Percentiles rank a stretch among this genome's conserved stretches.
Conservation (phyloP, 2,888 invertebrate genomes). For the Mylabris sibirica region DNA sequence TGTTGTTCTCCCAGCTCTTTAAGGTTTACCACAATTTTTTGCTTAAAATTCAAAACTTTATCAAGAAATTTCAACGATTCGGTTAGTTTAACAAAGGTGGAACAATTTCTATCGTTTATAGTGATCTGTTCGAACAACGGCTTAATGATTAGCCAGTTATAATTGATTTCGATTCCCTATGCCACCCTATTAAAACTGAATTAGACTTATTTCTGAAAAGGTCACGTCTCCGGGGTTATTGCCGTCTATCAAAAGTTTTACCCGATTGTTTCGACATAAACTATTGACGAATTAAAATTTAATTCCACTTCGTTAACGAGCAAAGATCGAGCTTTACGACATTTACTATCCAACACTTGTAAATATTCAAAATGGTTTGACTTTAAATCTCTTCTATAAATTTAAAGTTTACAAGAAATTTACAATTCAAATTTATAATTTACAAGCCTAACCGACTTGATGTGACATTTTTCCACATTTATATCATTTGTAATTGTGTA, state of each 20-base stretch:
- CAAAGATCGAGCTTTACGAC: background rate
- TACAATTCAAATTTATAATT: background rate
- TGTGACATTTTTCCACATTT: background rate
- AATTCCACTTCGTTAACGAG: background rate
- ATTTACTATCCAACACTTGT: background rate
- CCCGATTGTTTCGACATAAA: background rate
- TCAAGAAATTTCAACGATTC: background rate
- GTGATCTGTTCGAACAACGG: background rate
- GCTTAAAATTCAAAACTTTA: background rate
- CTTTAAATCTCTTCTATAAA: background rate
- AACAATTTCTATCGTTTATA: background rate
- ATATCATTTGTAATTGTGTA: background rate
- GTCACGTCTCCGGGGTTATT: background rate
- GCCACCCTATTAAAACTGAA: background rate
- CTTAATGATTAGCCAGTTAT: background rate
- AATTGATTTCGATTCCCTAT: background rate
- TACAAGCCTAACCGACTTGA: background rate
- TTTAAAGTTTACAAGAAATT: background rate
- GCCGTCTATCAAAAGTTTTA: background rate
- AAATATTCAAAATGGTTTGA: conserved; percentile 6
- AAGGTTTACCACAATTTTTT: background rate
- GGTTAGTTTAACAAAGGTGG: background rate
- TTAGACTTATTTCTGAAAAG: background rate
- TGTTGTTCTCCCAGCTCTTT: background rate
- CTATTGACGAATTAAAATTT: background rate